phyloP scores from a whole-genome alignment of 2,797 vertebrate species.

The Pterois miles region DNA sequence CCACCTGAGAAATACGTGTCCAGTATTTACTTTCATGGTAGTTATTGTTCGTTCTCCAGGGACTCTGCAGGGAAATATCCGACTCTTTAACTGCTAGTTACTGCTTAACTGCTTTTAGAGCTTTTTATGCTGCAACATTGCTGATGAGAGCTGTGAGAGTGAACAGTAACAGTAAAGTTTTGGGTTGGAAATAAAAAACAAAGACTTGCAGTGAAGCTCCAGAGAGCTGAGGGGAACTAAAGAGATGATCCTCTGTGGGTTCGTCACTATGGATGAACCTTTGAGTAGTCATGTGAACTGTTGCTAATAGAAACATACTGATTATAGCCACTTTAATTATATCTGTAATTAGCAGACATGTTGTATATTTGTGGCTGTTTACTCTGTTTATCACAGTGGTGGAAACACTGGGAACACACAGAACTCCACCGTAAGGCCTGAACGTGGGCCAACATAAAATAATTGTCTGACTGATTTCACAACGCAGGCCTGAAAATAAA shows the following conservation, averaged over 20 bases:
- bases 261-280: background rate
- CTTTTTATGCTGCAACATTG: background rate
- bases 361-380: slow-evolving; percentile 1
- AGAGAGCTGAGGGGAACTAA: background rate
- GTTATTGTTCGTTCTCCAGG: fast-evolving
- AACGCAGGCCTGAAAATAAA: slow-evolving; percentile 36
- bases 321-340: background rate
- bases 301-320: slow-evolving; percentile 1
- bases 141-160: background rate
- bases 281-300: background rate
- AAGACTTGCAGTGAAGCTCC: background rate
- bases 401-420: slow-evolving; percentile 12
- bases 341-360: slow-evolving; percentile 7
- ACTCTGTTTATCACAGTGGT: slow-evolving; percentile 21
- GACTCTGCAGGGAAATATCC: background rate
- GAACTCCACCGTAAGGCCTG: slow-evolving; percentile 21
- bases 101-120: too few species aligned
- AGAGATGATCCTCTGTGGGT: background rate
- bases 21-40: background rate
- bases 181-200: background rate
- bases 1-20: background rate
- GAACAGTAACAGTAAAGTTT: background rate
- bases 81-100: background rate
- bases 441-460: slow-evolving; percentile 22
- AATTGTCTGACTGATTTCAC: slow-evolving; percentile 43